Percentiles rank a stretch among this genome's conserved stretches.
Conservation (phyloP, 1,140 invertebrate species). For the Dendrolimus punctatus region DNA sequence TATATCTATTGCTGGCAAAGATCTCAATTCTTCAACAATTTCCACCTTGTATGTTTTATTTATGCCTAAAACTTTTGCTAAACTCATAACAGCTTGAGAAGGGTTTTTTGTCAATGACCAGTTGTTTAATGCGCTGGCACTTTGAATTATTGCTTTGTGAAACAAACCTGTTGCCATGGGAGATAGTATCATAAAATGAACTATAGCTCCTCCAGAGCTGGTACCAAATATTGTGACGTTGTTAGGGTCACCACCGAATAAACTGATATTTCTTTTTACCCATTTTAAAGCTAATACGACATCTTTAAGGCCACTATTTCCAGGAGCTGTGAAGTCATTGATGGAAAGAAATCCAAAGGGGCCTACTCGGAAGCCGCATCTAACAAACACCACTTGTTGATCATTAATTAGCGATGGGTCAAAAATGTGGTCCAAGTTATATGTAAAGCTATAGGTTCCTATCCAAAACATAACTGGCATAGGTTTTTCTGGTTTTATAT, state of each 20-base stretch:
- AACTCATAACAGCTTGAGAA: constrained; percentile 24
- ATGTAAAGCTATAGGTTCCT: constrained; percentile 34
- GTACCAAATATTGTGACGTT: constrained; percentile 76
- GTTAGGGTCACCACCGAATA: constrained; percentile 74
- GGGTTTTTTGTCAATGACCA: constrained; percentile 51
- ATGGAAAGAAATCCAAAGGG: constrained; percentile 57
- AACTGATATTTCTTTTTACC: constrained; percentile 73
- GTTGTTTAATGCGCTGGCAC: constrained; percentile 49
- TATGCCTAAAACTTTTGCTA: constrained; percentile 45
- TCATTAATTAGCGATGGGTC: constrained; percentile 38
- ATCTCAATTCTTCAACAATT: constrained; percentile 45
- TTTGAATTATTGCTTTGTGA: constrained; percentile 66
- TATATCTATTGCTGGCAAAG: constrained; percentile 29
- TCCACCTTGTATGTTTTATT: constrained; percentile 31
- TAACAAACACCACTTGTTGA: constrained; percentile 47
- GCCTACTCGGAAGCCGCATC: constrained; percentile 47
- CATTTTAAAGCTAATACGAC: constrained; percentile 75
- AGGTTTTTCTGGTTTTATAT: constrained; percentile 33
- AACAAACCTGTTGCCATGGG: constrained; percentile 72
- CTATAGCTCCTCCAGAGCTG: constrained; percentile 72
- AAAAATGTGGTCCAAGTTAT: constrained; percentile 27
- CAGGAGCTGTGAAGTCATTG: constrained; percentile 58
- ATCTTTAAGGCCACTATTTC: constrained; percentile 78
- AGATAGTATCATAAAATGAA: constrained; percentile 70
- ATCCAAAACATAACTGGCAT: constrained; percentile 63